A percentile compares a stretch with the other conserved stretches of the same genome.
phyloP scores from a whole-genome alignment of 2,113 vertebrate genomes.

The Anoplopoma fimbria region DNA sequence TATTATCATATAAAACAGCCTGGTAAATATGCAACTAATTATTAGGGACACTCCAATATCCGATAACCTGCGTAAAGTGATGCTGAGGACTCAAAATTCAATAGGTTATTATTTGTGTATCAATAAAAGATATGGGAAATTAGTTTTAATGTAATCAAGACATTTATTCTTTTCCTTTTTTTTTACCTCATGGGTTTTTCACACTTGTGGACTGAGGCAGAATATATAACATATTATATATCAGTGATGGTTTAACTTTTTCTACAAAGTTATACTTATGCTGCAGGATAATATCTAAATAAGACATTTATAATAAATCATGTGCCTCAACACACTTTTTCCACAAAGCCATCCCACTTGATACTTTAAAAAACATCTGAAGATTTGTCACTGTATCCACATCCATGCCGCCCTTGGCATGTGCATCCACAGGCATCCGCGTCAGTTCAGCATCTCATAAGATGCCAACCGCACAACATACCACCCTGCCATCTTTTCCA shows the following conservation, averaged over 20 bases:
- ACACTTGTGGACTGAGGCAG: neutral
- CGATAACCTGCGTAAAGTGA: slow-evolving; percentile 37
- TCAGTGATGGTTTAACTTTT: neutral
- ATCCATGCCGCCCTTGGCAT: slow-evolving; percentile 48
- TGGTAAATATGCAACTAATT: slow-evolving; percentile 85
- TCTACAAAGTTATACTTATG: neutral
- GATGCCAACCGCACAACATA: slow-evolving; percentile 58
- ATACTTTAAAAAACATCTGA: slow-evolving; percentile 15
- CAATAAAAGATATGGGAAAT: slow-evolving; percentile 35
- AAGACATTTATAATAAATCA: neutral
- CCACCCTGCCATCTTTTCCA: slow-evolving; percentile 67
- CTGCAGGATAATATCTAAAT: neutral
- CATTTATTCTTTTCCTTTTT: neutral
- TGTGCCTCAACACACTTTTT: slow-evolving; percentile 3
- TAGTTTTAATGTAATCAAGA: neutral
- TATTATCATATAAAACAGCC: slow-evolving; percentile 87
- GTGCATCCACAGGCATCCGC: slow-evolving; percentile 26
- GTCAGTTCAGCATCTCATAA: slow-evolving; percentile 29
- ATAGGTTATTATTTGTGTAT: slow-evolving; percentile 48
- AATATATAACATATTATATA: neutral
- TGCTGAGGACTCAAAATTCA: slow-evolving; percentile 21
- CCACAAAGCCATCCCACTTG: neutral
- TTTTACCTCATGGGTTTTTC: neutral
- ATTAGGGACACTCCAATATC: slow-evolving; percentile 49
- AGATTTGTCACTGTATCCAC: slow-evolving; percentile 34